phyloP scores from a whole-genome alignment of 2,888 invertebrate genomes.

The Itoplectis maculator region DNA sequence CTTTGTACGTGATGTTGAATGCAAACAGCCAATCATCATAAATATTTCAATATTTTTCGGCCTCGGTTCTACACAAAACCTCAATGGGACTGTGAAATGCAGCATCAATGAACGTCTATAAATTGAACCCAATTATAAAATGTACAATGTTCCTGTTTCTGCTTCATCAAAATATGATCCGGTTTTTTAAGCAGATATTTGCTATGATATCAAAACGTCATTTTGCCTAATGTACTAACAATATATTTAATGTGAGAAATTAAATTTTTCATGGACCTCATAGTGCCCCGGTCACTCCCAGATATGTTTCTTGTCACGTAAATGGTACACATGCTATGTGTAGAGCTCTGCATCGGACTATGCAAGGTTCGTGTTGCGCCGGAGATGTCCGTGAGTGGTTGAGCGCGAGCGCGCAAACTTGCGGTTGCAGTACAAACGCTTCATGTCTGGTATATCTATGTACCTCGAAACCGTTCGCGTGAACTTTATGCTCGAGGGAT shows the following conservation, averaged over 20 bases:
- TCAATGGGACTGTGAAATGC: background rate
- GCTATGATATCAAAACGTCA: too few species aligned
- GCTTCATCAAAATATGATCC: background rate
- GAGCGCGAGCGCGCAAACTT: constrained; percentile 15
- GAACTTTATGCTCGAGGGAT: constrained; percentile 35
- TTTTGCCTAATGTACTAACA: too few species aligned
- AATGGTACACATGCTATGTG: background rate
- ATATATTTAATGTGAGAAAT: too few species aligned
- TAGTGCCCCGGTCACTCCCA: too few species aligned
- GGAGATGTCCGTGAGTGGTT: constrained; percentile 18
- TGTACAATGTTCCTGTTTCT: background rate
- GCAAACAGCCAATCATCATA: constrained; percentile 33
- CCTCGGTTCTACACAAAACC: background rate
- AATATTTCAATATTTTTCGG: constrained; percentile 20
- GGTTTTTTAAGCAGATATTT: background rate
- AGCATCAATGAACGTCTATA: background rate
- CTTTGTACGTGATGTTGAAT: constrained; percentile 29
- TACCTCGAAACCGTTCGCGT: constrained; percentile 20
- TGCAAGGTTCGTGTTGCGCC: constrained; percentile 1
- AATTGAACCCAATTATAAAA: background rate
- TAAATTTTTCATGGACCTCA: too few species aligned
- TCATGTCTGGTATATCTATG: background rate
- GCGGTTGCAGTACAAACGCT: constrained; percentile 17
- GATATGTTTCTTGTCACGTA: background rate
- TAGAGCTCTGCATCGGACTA: background rate